Evolutionary conservation across 2,113 vertebrate species (phyloP), one percentile per base, ranked within the genome.

Genomic region (Phylloscopus trochiloides): DNA sequence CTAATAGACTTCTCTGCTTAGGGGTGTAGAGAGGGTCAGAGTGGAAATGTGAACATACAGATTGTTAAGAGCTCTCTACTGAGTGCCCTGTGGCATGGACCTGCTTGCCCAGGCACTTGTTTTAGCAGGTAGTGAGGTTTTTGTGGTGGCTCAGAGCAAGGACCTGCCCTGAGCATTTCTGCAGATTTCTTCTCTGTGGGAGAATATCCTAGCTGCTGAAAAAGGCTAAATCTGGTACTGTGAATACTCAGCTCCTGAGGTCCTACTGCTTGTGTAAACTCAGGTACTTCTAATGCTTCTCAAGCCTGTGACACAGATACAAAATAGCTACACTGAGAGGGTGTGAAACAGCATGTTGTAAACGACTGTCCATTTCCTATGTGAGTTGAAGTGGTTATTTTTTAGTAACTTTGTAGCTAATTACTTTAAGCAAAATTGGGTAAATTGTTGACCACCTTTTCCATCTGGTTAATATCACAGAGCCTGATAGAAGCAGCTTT

Each of bases 1-100:
- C 78, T 80, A 25, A 62, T 28, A 50, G 31, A 40, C 29, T 86
- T 88, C 45, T 80, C 58, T 84, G 63, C 81, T 88, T 22, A 36
- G 67, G 57, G 45, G 9, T 63, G 32, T 86, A 29, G 58, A 84
- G 59, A 71, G 17, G 31, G n/a, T 84, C 3, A 2, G 38, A 28
- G 38, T 61, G 40, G 52, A n/a, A 50, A 70, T n/a, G 47, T 34
- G 87, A 51, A 43, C 18, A 4, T 55, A 15, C 8, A 24, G 77
- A 38, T 36, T 29, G 14, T 28, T 52, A 16, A 32, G 52, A 75
- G 54, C 66, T 80, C 19, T 67, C n/a, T 36, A 0, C 32, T 62
- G 59, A 0, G 25, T 58, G 51, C 36, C 34, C 61, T 0, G 1
- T 54, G 38, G 19, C 40, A 47, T n/a, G 32, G 32, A 52, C 22